Evolutionary conservation across 2,888 invertebrate species (phyloP).

Genomic region (Serripes groenlandicus): DNA sequence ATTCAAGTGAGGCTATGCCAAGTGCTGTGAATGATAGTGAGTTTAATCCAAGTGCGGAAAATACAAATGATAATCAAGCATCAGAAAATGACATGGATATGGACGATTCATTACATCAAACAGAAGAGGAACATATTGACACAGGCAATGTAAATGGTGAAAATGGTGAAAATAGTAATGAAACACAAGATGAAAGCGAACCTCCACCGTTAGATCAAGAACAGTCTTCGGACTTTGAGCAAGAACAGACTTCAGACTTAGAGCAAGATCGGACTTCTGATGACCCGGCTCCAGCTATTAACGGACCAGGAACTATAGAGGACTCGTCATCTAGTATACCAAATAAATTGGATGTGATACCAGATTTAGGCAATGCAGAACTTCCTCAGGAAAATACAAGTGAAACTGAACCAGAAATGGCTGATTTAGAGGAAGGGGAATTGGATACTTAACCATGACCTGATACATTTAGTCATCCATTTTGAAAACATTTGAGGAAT

Average conservation of each 20-base stretch:
- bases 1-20: not conserved
- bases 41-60: not conserved
- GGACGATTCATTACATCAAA: not conserved
- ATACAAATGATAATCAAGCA: not conserved
- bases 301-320: slow-evolving; percentile 31
- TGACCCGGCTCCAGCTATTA: slow-evolving; percentile 3
- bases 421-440: slow-evolving; percentile 72
- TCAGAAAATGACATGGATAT: not conserved
- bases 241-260: not conserved
- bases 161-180: slow-evolving; percentile 37
- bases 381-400: slow-evolving; percentile 13
- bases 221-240: not conserved
- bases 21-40: not conserved
- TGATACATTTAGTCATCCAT: too few species aligned
- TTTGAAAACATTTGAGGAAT: too few species aligned
- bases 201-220: slow-evolving; percentile 1
- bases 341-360: slow-evolving; percentile 21
- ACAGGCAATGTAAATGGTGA: slow-evolving; percentile 19
- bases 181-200: not conserved
- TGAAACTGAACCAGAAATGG: not conserved
- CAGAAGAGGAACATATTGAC: not conserved
- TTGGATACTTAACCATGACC: slow-evolving; percentile 63
- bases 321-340: slow-evolving; percentile 1
- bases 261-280: not conserved
- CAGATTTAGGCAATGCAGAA: slow-evolving; percentile 29